phyloP scores from a whole-genome alignment of 2,797 vertebrate genomes.

The Etheostoma perlongum region DNA sequence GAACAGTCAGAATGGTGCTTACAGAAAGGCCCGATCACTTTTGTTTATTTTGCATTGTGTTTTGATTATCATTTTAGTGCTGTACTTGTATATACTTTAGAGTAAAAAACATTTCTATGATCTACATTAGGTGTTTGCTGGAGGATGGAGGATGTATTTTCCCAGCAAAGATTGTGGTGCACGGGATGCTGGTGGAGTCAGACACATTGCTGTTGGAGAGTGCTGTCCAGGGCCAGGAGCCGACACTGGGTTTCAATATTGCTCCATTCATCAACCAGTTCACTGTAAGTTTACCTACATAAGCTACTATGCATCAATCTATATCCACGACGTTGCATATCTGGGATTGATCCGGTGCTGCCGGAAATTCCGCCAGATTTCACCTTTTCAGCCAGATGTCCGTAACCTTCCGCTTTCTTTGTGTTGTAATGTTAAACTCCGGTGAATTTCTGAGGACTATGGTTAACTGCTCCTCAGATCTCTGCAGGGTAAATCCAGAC shows the following conservation, averaged over 20 bases:
- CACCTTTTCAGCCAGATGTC: too few relatives aligned
- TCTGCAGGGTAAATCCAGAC: too few relatives aligned
- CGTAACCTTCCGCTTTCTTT: too few relatives aligned
- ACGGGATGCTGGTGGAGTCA: constrained; percentile 93
- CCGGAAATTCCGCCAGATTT: too few relatives aligned
- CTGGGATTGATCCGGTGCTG: too few relatives aligned
- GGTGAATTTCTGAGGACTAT: too few relatives aligned
- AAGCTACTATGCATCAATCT: not conserved
- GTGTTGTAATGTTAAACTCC: too few relatives aligned
- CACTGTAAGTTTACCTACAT: constrained; percentile 83
- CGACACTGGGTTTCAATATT: constrained; percentile 94
- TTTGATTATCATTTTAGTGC: not conserved
- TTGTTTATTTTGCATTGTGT: not conserved
- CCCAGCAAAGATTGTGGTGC: constrained; percentile 91
- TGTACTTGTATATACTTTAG: not conserved
- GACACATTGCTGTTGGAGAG: constrained; percentile 91
- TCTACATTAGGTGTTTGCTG: constrained; percentile 88
- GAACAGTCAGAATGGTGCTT: not conserved
- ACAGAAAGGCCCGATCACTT: not conserved
- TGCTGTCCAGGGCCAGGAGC: constrained; percentile 93
- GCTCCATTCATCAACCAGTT: constrained; percentile 99
- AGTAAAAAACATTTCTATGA: not conserved
- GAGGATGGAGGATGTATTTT: constrained; percentile 94
- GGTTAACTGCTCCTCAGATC: too few relatives aligned
- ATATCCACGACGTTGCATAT: too few relatives aligned